phyloP scores from a whole-genome alignment of 1,140 invertebrate species.

The Megalonaias nervosa region DNA sequence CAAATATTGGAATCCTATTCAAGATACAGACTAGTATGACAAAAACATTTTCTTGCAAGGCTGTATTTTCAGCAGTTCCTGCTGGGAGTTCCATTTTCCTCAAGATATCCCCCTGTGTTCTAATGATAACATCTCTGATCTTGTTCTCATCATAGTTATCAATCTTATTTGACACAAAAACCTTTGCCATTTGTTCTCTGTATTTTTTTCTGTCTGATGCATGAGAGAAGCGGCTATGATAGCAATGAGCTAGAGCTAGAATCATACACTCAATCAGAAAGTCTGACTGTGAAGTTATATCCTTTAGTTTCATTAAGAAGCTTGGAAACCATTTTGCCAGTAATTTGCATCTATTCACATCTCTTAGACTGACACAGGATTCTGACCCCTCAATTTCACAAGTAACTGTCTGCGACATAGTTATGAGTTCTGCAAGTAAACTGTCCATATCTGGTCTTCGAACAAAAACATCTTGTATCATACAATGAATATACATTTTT shows the following conservation, averaged over 20 bases:
- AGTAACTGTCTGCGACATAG: slow-evolving; percentile 36
- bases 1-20: slow-evolving; percentile 54
- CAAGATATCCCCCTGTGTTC: slow-evolving; percentile 29
- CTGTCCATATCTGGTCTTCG: not conserved
- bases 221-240: slow-evolving; percentile 44
- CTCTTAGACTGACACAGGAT: slow-evolving; percentile 41
- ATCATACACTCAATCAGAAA: slow-evolving; percentile 33
- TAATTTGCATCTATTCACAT: slow-evolving; percentile 37
- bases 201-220: slow-evolving; percentile 33
- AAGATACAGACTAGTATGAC: slow-evolving; percentile 61
- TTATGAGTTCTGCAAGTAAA: slow-evolving; percentile 20
- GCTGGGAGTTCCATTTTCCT: slow-evolving; percentile 32
- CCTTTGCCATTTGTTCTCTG: slow-evolving; percentile 21
- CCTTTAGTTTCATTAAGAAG: slow-evolving; percentile 12
- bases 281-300: not conserved
- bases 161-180: slow-evolving; percentile 23
- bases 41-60: slow-evolving; percentile 62
- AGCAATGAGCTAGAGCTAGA: slow-evolving; percentile 52
- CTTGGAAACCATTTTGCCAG: slow-evolving; percentile 37
- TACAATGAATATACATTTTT: slow-evolving; percentile 37
- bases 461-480: slow-evolving; percentile 23
- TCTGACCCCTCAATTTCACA: slow-evolving; percentile 9
- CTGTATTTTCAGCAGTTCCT: slow-evolving; percentile 46
- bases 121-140: slow-evolving; percentile 22
- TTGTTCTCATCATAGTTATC: not conserved